A percentile compares a stretch with the other conserved stretches of the same genome.
Evolutionary conservation across 2,113 vertebrate species (phyloP).

Genomic region (Bos javanicus): DNA sequence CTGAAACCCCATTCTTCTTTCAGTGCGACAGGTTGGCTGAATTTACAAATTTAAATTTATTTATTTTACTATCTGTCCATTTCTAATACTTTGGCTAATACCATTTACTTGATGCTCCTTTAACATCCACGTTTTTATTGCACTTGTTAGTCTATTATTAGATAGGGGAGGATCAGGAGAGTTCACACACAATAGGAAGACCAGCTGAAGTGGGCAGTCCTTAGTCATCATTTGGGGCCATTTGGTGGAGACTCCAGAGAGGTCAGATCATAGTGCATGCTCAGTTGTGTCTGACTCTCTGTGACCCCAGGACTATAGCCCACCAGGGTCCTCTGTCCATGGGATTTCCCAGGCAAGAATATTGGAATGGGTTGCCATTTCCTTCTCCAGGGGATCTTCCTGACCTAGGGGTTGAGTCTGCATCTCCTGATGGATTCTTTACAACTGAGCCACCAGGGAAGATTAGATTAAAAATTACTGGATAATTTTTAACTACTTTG

Average conservation of each 20-base stretch:
- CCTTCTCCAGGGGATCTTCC: not conserved
- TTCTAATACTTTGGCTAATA: not conserved
- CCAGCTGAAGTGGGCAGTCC: not conserved
- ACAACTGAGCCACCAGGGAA: not conserved
- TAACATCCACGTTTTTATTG: constrained; percentile 2
- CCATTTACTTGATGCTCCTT: not conserved
- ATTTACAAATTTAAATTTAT: not conserved
- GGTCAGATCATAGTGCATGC: not conserved
- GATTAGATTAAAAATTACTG: not conserved
- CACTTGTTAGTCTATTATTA: not conserved
- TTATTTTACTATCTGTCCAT: not conserved
- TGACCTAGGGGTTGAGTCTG: not conserved
- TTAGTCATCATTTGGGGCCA: not conserved
- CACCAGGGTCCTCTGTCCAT: not conserved
- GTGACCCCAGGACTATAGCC: not conserved
- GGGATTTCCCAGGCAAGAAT: not conserved
- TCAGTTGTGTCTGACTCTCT: not conserved
- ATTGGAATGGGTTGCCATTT: not conserved
- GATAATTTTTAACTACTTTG: not conserved
- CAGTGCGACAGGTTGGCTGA: not conserved
- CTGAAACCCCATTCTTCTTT: not conserved
- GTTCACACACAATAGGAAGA: not conserved
- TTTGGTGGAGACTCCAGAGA: not conserved
- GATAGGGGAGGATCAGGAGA: not conserved
- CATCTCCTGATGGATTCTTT: not conserved